Base-by-base conservation (phyloP, 2,888 invertebrate species). In the Lasioglossum vierecki region DNA sequence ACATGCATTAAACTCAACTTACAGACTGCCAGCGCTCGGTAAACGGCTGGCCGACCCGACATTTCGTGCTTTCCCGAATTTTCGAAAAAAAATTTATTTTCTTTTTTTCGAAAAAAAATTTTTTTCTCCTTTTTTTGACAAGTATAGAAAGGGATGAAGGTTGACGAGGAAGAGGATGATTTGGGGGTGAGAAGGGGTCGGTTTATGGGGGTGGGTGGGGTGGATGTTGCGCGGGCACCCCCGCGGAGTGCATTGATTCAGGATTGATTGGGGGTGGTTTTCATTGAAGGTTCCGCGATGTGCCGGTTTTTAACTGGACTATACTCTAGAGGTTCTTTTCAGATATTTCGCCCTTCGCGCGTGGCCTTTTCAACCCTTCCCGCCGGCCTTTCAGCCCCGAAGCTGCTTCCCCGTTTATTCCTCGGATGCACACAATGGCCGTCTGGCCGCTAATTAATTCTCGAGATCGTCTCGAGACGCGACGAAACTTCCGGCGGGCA, bases 1-100 rank as follows among this genome's bases (percentile, higher is more conserved):
- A 97, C 98, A 98, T 98, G 98, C 98, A 98, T 97, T 97, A 97
- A 97, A 96, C 95, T 95, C 95, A 95, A 94, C 93, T 95, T 94
- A 95, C 94, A 95, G 93, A 94, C 93, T 94, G 94, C 93, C 93
- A 91, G 93, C 94, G 93, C 94, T 93, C 92, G 91, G 88, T 90
- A 87, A 90, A 88, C 89, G 82, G 84, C 90, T 79, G 89, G 87
- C 90, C 80, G 75, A 80, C 80, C 88, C 90, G 90, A 90, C 90
- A 91, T 90, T 90, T 89, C 90, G 86, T 74, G 80, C 79, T 76
- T 35, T 35, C 46, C 46, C 60, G 30, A 53, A 13, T 18, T 57
- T 57, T 44, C 0, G 0, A n/a, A 30, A 78, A 44, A 30, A 30
- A 26, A 3, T n/a, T n/a, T n/a, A n/a, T n/a, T n/a, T n/a, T n/a